Percentiles rank a stretch among this genome's conserved stretches.
These are phyloP conservation scores for Graphium colonna DNA, from an alignment of 2,888 invertebrate species.

Conservation along the genomic window DNA sequence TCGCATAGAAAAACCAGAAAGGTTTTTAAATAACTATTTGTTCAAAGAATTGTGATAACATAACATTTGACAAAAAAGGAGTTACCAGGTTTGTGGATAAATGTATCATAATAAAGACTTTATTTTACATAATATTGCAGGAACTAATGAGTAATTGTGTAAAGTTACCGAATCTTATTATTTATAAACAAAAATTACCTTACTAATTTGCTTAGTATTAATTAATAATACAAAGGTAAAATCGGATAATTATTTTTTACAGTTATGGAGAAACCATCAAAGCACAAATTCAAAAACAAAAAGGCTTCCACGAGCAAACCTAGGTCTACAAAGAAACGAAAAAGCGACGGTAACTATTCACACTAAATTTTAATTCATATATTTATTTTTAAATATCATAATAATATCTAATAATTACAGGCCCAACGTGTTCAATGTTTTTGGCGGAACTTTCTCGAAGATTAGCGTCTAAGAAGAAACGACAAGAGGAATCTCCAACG, in stretches of 20 bases:
- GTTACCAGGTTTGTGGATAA: no score
- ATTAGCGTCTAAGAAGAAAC: conserved; percentile 50
- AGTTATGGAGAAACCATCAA: conserved; percentile 58
- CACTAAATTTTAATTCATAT: background rate
- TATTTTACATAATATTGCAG: no score
- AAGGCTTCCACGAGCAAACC: conserved; percentile 47
- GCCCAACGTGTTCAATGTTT: conserved; percentile 68
- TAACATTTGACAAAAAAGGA: no score
- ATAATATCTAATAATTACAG: conserved; percentile 33
- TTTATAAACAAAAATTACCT: no score
- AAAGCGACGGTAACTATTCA: conserved; percentile 50
- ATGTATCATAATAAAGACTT: no score
- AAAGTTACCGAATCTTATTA: no score
- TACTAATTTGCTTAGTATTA: no score
- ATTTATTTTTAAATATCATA: background rate
- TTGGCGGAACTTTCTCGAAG: conserved; percentile 60
- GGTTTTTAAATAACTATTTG: no score
- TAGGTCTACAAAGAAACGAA: conserved; percentile 57
- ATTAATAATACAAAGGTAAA: conserved; percentile 6
- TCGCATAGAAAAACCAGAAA: no score
- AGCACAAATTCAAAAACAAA: conserved; percentile 57
- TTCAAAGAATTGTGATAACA: no score
- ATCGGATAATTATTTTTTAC: conserved; percentile 25
- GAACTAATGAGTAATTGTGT: no score
- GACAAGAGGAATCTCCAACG: conserved; percentile 47